Conservation (phyloP, 2,888 invertebrate genomes). For the Dascillus cervinus region DNA sequence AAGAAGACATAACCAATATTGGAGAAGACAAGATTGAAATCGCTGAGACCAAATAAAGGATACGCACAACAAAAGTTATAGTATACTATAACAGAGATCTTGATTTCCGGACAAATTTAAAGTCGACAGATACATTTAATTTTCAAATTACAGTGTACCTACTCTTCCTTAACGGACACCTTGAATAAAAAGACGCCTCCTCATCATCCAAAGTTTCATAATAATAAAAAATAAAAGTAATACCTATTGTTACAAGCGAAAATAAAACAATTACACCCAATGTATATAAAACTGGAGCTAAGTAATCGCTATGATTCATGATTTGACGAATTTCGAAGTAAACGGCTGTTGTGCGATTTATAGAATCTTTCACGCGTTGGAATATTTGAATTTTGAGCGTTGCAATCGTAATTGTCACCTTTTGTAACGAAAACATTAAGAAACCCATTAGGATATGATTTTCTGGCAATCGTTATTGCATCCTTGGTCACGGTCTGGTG, state of each 20-base stretch:
- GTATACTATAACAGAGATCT: conserved; percentile 81
- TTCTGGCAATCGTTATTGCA: conserved; percentile 70
- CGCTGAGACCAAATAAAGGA: conserved; percentile 63
- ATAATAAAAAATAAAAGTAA: too few species aligned
- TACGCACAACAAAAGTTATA: conserved; percentile 84
- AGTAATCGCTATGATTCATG: conserved; percentile 54
- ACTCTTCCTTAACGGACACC: too few species aligned
- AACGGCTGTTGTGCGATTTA: conserved; percentile 36
- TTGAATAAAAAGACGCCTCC: too few species aligned
- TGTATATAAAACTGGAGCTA: conserved; percentile 49
- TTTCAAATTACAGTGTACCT: too few species aligned
- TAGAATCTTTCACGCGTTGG: conserved; percentile 27
- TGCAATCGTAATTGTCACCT: conserved; percentile 55
- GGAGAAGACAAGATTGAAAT: conserved; percentile 82
- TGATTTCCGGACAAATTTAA: conserved; percentile 60
- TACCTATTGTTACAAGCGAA: too few species aligned
- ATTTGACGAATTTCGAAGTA: conserved; percentile 47
- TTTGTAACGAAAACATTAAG: conserved; percentile 72
- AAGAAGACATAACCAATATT: conserved; percentile 76
- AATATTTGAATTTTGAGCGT: conserved; percentile 25
- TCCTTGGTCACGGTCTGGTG: conserved; percentile 69
- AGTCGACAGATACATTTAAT: too few species aligned
- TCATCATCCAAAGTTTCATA: too few species aligned
- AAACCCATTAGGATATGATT: conserved; percentile 59
- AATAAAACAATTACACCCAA: conserved; percentile 52